Base-by-base conservation (phyloP, 2,888 invertebrate species). In the Drosophila helvetica region DNA sequence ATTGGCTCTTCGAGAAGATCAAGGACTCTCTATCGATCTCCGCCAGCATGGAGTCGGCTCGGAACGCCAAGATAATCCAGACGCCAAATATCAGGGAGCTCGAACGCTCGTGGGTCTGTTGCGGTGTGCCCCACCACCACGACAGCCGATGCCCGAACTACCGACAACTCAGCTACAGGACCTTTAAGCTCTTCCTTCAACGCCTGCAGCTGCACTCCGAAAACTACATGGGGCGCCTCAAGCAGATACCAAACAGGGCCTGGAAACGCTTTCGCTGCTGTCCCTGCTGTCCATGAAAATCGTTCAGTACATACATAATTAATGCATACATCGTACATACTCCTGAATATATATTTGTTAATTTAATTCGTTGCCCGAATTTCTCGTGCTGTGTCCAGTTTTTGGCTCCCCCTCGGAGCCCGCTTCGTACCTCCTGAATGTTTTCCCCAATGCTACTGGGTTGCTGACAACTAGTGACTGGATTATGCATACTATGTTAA, bases 71-170 rank as follows among this genome's bases (percentile, higher is more conserved):
- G 2, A 6, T 38, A 7, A 2, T 38, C 38, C 7, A n/a, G 2
- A 38, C 7, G 38, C 3, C 3, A 0, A 2, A 58, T 7, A 8
- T 61, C 2, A 0, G 2, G 0, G 42, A 10, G 2, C 1, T 15
- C 12, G 58, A 80, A 4, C 79, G 79, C 0, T n/a, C 8, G 8
- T 80, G 75, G 80, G n/a, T 33, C 2, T 74, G n/a, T n/a, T 76
- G 80, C 8, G 65, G 46, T 0, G 54, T 79, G 7, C 51, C 71
- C 0, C 80, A 79, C 51, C 80, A 79, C 19, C 80, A 79, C 10
- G 33, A 62, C 8, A 0, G 30, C 0, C 6, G 3, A 0, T 79
- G 79, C n/a, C 15, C 42, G 0, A 19, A 17, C 1, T 62, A 15
- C 18, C 66, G 63, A 0, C 53, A 48, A 4, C 47, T 80, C 0